Base-by-base conservation (phyloP, 1,140 invertebrate species). In the Chymomyza costata region DNA sequence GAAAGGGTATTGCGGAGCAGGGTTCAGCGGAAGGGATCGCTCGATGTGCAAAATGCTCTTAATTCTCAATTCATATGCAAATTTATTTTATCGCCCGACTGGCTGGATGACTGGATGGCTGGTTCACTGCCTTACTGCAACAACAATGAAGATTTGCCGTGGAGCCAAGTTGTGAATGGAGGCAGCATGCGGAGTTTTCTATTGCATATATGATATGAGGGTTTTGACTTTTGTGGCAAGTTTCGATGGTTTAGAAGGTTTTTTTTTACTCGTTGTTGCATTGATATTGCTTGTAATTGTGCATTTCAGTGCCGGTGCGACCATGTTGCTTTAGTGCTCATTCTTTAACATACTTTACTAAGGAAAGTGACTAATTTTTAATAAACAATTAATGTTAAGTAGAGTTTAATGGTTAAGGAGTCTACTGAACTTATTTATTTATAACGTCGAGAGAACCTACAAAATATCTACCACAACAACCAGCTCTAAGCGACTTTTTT, bases 1-100 rank as follows among this genome's bases (percentile, higher is more conserved):
- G 13, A 11, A 10, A 7, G 13, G 30, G 30, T 14, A 7, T 19
- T 32, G 10, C 48, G 16, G 15, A 25, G 14, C n/a, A 21, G 34
- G 41, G 16, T 14, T n/a, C 10, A 38, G 48, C 46, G 25, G 54
- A 54, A n/a, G n/a, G n/a, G 54, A 45, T 31, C 15, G 56, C 35
- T 69, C 65, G 74, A 81, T 80, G 74, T 81, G 74, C 68, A 80
- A 80, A 80, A 74, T 68, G 76, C 76, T 74, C 76, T 81, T 81
- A 81, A 81, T 81, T 81, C 76, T 64, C 76, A 82, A 81, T 81
- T 81, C 76, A 81, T 81, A 81, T 81, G 76, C 76, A 81, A 81
- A 81, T 81, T 81, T 81, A 81, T 81, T 81, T 81, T 81, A 81
- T 81, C 74, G 76, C 62, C 65, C 46, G 39, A 50, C 41, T 21